Conservation (phyloP, 2,797 vertebrate genomes). For the Eleutherodactylus coqui region DNA sequence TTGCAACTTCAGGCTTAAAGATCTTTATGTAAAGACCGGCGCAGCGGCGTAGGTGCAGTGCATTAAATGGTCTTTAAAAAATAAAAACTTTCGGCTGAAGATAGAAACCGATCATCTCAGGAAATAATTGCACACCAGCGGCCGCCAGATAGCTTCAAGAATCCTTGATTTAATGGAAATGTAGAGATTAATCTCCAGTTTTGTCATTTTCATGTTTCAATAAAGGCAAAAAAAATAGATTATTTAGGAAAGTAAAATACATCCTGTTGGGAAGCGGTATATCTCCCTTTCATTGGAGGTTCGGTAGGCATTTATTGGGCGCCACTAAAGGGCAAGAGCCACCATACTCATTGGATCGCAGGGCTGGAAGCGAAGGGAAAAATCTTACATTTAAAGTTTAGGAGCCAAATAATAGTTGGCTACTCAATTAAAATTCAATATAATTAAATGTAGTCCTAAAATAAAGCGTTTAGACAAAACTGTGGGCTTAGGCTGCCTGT, state of each 20-base stretch:
- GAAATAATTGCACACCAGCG: conserved; percentile 47
- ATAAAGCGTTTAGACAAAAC: too few relatives aligned
- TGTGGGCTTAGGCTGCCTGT: too few relatives aligned
- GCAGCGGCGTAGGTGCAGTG: conserved; percentile 3
- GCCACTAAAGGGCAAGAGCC: too few relatives aligned
- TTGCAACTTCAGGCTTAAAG: conserved; percentile 30
- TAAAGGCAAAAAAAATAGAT: background rate
- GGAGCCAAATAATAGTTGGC: too few relatives aligned
- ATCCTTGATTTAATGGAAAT: conserved; percentile 39
- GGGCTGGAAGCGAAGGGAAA: too few relatives aligned
- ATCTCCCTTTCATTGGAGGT: too few relatives aligned
- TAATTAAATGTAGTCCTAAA: too few relatives aligned
- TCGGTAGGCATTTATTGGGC: background rate
- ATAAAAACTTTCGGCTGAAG: background rate
- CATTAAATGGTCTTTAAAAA: conserved; percentile 42
- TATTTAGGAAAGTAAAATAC: background rate
- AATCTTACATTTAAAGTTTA: too few relatives aligned
- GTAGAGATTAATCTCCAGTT: background rate
- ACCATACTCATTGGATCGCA: too few relatives aligned
- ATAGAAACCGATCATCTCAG: conserved; percentile 32
- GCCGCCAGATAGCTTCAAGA: conserved; percentile 10
- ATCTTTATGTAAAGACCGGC: conserved; percentile 13
- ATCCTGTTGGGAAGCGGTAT: background rate
- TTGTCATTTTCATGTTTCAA: background rate
- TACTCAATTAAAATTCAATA: too few relatives aligned